These are phyloP conservation scores for Meriones psammophilus DNA, from an alignment of 2,797 vertebrate genomes.

Conservation along the genomic window DNA sequence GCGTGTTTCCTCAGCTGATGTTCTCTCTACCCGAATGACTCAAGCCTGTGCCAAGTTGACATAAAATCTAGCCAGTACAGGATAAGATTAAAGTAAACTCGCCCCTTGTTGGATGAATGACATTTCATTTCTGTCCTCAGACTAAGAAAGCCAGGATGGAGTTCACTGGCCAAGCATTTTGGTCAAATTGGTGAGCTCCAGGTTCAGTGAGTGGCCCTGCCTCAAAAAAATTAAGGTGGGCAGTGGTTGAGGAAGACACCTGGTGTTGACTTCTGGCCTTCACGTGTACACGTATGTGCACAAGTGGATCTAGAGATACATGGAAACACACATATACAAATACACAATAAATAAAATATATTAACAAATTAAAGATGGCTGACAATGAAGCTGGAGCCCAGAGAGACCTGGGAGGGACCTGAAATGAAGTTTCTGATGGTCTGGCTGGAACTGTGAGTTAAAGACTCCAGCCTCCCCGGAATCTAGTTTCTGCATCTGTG, in stretches of 20 bases:
- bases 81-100: background rate
- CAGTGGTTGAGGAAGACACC: background rate
- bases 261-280: background rate
- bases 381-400: background rate
- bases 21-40: background rate
- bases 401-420: too few relatives aligned
- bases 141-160: background rate
- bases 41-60: background rate
- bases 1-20: background rate
- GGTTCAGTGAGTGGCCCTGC: background rate
- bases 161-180: background rate
- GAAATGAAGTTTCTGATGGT: fast-evolving
- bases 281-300: background rate
- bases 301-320: background rate
- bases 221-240: background rate
- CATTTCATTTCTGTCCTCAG: background rate
- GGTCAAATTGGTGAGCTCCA: background rate
- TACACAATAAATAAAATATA: background rate
- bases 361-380: background rate
- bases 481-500: background rate
- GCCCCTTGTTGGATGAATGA: background rate
- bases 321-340: background rate
- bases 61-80: background rate
- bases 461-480: background rate
- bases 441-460: fast-evolving